Evolutionary conservation across 2,888 invertebrate genomes (phyloP).

Genomic region (Ophion obscuratus): DNA sequence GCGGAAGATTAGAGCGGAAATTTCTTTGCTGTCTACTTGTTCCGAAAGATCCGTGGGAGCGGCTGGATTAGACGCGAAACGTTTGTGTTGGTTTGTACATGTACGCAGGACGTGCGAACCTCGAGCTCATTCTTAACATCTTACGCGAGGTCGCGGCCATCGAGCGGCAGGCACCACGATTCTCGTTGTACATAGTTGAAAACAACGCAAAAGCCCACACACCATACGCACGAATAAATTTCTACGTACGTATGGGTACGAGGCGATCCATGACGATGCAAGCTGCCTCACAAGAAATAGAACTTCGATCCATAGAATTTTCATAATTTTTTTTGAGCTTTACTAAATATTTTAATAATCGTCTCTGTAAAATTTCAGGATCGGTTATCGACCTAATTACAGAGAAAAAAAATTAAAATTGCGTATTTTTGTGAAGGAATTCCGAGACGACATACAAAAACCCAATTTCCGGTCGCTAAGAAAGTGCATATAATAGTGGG

Average conservation of each 20-base stretch:
- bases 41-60: constrained; percentile 59
- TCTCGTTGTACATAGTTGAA: constrained; percentile 47
- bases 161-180: constrained; percentile 30
- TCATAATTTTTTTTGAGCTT: too few relatives aligned
- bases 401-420: too few relatives aligned
- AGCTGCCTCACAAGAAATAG: not conserved
- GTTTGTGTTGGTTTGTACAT: constrained; percentile 6
- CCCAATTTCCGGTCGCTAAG: too few relatives aligned
- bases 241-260: not conserved
- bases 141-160: constrained; percentile 63
- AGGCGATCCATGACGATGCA: not conserved
- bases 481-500: too few relatives aligned
- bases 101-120: constrained; percentile 50
- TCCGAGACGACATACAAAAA: too few relatives aligned
- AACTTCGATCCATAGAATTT: too few relatives aligned
- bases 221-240: not conserved
- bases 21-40: constrained; percentile 28
- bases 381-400: too few relatives aligned
- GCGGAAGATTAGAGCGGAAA: constrained; percentile 57
- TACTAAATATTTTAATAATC: too few relatives aligned
- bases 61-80: constrained; percentile 42
- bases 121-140: constrained; percentile 43
- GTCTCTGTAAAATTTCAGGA: too few relatives aligned
- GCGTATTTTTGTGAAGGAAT: too few relatives aligned
- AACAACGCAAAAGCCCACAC: constrained; percentile 36